Evolutionary conservation across 2,888 invertebrate genomes (phyloP), one percentile per base, ranked within the genome.

Genomic region (Heteromyza rotundicornis): DNA sequence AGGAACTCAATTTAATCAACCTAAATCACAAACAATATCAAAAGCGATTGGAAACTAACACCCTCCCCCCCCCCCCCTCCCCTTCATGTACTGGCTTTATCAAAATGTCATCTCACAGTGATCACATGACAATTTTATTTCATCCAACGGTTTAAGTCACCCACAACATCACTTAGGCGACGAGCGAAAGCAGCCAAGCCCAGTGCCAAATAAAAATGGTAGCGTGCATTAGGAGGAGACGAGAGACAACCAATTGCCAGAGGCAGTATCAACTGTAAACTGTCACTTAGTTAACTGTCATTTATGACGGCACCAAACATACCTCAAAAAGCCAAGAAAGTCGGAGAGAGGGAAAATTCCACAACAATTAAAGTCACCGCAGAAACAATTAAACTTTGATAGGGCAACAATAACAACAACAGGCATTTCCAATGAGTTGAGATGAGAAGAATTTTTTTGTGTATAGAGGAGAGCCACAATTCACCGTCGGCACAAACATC

Each of bases 131-230:
- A n/a, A n/a, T n/a, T n/a, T n/a, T n/a, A n/a, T n/a, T n/a, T n/a
- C n/a, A n/a, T 20, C 23, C 27, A 51, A 51, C 51, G 23, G 51
- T 51, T 22, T 55, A 40, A 62, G 59, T 63, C 69, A 66, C 69
- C 70, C 63, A 68, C 70, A 60, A 63, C 27, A 17, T 8, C 16
- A 55, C n/a, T 17, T n/a, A n/a, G n/a, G n/a, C n/a, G n/a, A n/a
- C n/a, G n/a, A n/a, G n/a, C n/a, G n/a, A n/a, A n/a, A n/a, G 24
- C 22, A 23, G 12, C 10, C 51, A 51, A 69, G 67, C 75, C 72
- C 64, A 75, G 71, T 74, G 75, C 74, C 75, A 74, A 69, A 74
- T 72, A 67, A 74, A 74, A 71, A 22, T 70, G 73, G 68, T 71
- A 67, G 71, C 70, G 67, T 70, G 72, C n/a, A n/a, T n/a, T n/a